These are phyloP conservation scores for Lepisosteus osseus DNA, from an alignment of 2,113 vertebrate genomes.

Conservation along the genomic window DNA sequence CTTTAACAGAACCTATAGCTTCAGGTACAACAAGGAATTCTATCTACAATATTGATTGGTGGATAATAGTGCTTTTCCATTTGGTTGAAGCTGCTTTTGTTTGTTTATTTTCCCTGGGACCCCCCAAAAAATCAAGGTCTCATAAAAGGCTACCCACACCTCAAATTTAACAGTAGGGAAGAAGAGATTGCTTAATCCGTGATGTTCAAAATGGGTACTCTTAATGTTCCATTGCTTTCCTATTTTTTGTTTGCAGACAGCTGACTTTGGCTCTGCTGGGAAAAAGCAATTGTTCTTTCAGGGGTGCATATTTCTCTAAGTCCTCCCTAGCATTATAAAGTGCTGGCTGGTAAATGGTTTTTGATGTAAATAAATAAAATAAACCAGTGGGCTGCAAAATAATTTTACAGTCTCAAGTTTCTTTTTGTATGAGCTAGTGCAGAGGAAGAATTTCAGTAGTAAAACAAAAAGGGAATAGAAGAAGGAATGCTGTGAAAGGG, in stretches of 20 bases:
- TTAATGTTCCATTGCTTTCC: conserved; percentile 69
- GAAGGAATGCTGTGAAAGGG: not conserved
- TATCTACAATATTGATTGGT: conserved; percentile 51
- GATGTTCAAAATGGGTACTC: conserved; percentile 70
- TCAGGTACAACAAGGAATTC: conserved; percentile 41
- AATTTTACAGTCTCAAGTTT: conserved; percentile 35
- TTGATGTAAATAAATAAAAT: conserved; percentile 40
- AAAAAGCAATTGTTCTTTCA: conserved; percentile 27
- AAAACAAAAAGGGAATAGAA: conserved; percentile 30
- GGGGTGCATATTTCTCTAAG: conserved; percentile 33
- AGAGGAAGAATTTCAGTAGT: conserved; percentile 24
- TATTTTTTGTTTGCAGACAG: conserved; percentile 50
- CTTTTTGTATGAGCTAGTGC: conserved; percentile 22
- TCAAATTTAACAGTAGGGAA: conserved; percentile 67
- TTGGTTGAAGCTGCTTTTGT: conserved; percentile 45
- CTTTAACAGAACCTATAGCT: conserved; percentile 40
- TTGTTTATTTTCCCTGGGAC: not conserved
- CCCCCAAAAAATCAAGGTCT: conserved; percentile 40
- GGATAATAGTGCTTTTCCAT: conserved; percentile 39
- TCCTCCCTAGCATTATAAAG: conserved; percentile 15
- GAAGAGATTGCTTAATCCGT: conserved; percentile 64
- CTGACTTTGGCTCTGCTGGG: conserved; percentile 24
- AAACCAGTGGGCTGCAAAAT: conserved; percentile 29
- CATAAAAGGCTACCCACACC: conserved; percentile 43
- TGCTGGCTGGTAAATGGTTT: conserved; percentile 43